A percentile compares a stretch with the other conserved stretches of the same genome.
These are phyloP conservation scores for Thecophora atra DNA, from an alignment of 2,888 invertebrate genomes.

Conservation along the genomic window DNA sequence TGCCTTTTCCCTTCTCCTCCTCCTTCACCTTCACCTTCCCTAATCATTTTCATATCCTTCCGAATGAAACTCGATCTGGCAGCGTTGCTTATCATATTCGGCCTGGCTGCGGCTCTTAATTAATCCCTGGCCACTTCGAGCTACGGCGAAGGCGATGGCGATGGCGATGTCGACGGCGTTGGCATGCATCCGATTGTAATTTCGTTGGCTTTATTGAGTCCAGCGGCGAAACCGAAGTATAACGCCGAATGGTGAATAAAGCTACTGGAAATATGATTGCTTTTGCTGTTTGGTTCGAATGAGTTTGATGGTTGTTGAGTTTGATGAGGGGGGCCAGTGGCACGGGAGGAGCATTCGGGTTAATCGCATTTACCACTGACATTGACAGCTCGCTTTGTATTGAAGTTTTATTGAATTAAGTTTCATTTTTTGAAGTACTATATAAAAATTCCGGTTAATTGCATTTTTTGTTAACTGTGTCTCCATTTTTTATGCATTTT, in stretches of 20 bases:
- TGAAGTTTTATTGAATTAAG: background rate
- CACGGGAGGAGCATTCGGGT: background rate
- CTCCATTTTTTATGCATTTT: no score
- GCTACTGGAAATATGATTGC: background rate
- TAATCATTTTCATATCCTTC: background rate
- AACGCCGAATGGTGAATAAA: background rate
- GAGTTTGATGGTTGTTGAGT: background rate
- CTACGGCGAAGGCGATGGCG: slow-evolving; percentile 10
- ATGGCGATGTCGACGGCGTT: no score
- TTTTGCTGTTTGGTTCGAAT: background rate
- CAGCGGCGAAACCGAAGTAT: background rate
- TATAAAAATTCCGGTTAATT: background rate
- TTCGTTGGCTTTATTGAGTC: slow-evolving; percentile 28
- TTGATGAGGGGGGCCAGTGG: background rate
- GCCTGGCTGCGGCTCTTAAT: slow-evolving; percentile 29
- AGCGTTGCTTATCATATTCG: slow-evolving; percentile 3
- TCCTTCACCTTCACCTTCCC: background rate
- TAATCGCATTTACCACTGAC: slow-evolving; percentile 28
- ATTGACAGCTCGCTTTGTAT: slow-evolving; percentile 21
- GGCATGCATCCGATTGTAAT: slow-evolving; percentile 20
- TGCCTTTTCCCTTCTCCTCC: background rate
- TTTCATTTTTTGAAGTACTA: background rate
- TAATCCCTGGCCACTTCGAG: slow-evolving; percentile 28
- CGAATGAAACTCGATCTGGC: slow-evolving; percentile 33
- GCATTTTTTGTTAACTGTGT: background rate